Conservation (phyloP, 2,888 invertebrate species). For the Bombylius major region DNA sequence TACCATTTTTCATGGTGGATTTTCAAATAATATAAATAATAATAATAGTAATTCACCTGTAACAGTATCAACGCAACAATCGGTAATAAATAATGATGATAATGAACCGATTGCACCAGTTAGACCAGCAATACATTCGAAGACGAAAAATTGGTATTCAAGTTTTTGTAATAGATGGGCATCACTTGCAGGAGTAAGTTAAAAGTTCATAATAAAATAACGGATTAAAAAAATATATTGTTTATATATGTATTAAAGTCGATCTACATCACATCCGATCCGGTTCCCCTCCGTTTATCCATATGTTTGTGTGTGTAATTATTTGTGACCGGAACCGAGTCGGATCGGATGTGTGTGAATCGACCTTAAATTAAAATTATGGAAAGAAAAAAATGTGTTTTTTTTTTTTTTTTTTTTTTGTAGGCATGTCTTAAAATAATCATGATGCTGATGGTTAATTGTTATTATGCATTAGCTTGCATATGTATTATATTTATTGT, state of each 20-base stretch:
- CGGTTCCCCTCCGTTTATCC: no score
- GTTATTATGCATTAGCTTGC: conserved; percentile 81
- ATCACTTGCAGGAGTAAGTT: conserved; percentile 69
- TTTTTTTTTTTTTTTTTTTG: not conserved
- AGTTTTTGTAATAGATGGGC: conserved; percentile 90
- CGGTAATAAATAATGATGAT: conserved; percentile 28
- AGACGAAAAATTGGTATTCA: conserved; percentile 92
- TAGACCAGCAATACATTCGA: conserved; percentile 65
- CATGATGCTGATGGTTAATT: conserved; percentile 88
- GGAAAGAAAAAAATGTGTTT: no score
- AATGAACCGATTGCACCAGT: conserved; percentile 42
- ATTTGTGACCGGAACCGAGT: no score
- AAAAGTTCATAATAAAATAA: not conserved
- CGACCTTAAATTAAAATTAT: no score
- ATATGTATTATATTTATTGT: conserved; percentile 68
- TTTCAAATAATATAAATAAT: conserved; percentile 22
- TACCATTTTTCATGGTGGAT: conserved; percentile 14
- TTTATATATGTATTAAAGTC: not conserved
- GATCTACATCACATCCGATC: no score
- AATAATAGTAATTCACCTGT: conserved; percentile 9
- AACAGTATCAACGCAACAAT: conserved; percentile 12
- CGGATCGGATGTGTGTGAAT: no score
- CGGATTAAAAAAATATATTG: conserved; percentile 1
- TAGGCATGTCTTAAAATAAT: conserved; percentile 76
- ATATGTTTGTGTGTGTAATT: no score